Evolutionary conservation across 2,888 invertebrate genomes (phyloP).

Genomic region (Onthophagus sagittarius): DNA sequence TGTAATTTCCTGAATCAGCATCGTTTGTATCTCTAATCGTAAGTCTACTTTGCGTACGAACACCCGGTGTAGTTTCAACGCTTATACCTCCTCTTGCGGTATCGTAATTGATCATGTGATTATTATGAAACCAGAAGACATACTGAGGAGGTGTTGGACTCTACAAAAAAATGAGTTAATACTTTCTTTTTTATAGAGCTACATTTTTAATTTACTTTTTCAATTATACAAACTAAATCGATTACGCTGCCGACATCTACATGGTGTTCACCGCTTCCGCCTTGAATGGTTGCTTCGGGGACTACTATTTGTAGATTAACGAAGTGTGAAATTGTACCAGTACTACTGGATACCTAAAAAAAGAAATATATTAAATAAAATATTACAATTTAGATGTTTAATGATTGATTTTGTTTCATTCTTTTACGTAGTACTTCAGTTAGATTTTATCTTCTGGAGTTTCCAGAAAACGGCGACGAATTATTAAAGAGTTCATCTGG

Average conservation of each 20-base stretch:
- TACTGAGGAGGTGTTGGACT: slow-evolving; percentile 90
- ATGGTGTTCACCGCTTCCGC: slow-evolving; percentile 79
- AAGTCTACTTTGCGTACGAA: slow-evolving; percentile 80
- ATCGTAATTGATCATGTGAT: slow-evolving; percentile 92
- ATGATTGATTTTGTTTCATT: no score
- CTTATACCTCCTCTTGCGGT: slow-evolving; percentile 74
- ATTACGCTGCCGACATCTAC: slow-evolving; percentile 87
- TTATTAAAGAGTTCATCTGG: slow-evolving; percentile 18
- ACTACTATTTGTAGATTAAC: slow-evolving; percentile 85
- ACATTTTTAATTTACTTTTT: slow-evolving; percentile 64
- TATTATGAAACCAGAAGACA: slow-evolving; percentile 94
- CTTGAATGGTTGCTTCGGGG: slow-evolving; percentile 85
- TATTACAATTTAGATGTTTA: background rate
- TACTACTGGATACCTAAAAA: slow-evolving; percentile 76
- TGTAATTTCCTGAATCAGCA: slow-evolving; percentile 86
- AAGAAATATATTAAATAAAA: slow-evolving; percentile 4
- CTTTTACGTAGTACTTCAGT: no score
- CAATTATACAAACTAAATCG: slow-evolving; percentile 85
- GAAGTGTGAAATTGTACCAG: slow-evolving; percentile 81
- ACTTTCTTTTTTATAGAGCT: background rate
- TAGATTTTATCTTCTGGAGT: background rate
- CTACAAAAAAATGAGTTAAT: slow-evolving; percentile 52
- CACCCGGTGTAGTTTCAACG: slow-evolving; percentile 80
- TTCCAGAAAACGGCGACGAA: background rate
- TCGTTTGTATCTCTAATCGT: slow-evolving; percentile 79